These are phyloP conservation scores for Euzetes globulus DNA, from an alignment of 2,888 invertebrate species.

Conservation along the genomic window DNA sequence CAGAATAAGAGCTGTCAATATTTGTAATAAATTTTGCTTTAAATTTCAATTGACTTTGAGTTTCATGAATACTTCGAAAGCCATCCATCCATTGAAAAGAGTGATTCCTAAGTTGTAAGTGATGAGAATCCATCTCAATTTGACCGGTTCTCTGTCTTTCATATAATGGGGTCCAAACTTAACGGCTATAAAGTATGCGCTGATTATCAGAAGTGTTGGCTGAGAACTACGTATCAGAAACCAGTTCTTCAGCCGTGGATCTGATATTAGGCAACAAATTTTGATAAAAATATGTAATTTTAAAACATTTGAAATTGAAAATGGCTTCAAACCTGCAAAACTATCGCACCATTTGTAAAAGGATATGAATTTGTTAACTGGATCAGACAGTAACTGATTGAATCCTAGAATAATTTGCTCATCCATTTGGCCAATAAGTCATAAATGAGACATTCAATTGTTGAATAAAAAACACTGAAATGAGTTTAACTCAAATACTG, in stretches of 20 bases:
- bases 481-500: too few species aligned
- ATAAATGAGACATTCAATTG: too few species aligned
- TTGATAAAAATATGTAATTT: not conserved
- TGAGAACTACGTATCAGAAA: constrained; percentile 70
- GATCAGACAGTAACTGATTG: not conserved
- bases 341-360: constrained; percentile 26
- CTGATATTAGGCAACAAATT: constrained; percentile 53
- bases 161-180: constrained; percentile 72
- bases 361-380: not conserved
- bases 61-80: constrained; percentile 57
- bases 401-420: not conserved
- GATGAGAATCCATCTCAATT: constrained; percentile 61
- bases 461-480: too few species aligned
- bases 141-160: constrained; percentile 66
- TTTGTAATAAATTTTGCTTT: not conserved
- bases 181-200: constrained; percentile 66
- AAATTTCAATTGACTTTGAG: not conserved
- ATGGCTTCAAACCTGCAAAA: constrained; percentile 7
- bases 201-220: constrained; percentile 62
- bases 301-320: not conserved
- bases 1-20: constrained; percentile 44
- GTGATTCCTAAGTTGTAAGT: constrained; percentile 80
- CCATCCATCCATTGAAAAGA: constrained; percentile 71
- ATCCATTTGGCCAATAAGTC: not conserved
- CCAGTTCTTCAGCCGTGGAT: constrained; percentile 74